Percentiles rank a stretch among this genome's conserved stretches.
Evolutionary conservation across 2,888 invertebrate species (phyloP).

Genomic region (Spilarctia lutea): DNA sequence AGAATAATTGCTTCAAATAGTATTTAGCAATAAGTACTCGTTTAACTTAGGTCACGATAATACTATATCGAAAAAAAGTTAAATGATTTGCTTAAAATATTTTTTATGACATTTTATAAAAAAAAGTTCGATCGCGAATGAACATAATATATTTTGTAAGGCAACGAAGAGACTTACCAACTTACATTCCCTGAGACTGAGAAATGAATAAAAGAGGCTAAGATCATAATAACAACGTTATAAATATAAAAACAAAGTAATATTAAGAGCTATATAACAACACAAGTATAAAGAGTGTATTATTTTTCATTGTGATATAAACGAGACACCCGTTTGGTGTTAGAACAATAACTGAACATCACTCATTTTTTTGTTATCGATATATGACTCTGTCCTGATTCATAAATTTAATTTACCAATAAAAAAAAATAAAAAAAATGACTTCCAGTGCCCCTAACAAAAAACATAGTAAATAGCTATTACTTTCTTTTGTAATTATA

Average conservation of each 20-base stretch:
- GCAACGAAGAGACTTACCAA: conserved; percentile 86
- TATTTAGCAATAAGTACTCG: conserved; percentile 70
- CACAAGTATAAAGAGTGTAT: conserved; percentile 59
- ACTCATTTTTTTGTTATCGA: conserved; percentile 59
- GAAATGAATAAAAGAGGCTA: conserved; percentile 78
- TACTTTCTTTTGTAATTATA: background rate
- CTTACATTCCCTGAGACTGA: conserved; percentile 86
- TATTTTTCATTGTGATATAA: conserved; percentile 56
- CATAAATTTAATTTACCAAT: background rate
- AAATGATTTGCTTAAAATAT: conserved; percentile 79
- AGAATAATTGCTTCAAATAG: conserved; percentile 76
- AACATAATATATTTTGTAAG: conserved; percentile 80
- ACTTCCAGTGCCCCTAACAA: background rate
- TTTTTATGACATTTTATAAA: conserved; percentile 77
- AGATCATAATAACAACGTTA: conserved; percentile 69
- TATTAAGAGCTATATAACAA: conserved; percentile 64
- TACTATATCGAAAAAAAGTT: conserved; percentile 54
- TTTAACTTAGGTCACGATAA: conserved; percentile 59
- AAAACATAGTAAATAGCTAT: background rate
- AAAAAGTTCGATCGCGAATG: conserved; percentile 67
- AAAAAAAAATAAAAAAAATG: too few relatives aligned
- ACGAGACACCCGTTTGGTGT: conserved; percentile 52
- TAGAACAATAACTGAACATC: conserved; percentile 47
- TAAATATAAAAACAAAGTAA: conserved; percentile 65
- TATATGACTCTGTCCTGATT: conserved; percentile 66